Conservation (phyloP, 1,140 invertebrate genomes). For the Zaprionus camerounensis region DNA sequence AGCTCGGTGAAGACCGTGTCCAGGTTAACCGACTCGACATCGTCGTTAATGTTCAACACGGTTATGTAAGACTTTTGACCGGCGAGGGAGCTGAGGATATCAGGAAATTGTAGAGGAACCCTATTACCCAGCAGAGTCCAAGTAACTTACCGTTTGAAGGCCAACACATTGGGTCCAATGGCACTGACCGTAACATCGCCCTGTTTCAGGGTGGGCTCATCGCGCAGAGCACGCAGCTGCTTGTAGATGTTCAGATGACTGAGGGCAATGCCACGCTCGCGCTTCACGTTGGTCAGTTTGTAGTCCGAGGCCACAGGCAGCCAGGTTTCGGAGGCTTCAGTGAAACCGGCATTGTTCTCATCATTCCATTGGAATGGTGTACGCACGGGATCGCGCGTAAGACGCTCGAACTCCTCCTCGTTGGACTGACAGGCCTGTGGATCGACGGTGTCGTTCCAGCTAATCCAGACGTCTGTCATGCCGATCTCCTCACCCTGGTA, state of each 20-base stretch:
- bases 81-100: slow-evolving; percentile 47
- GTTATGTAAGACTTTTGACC: slow-evolving; percentile 65
- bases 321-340: slow-evolving; percentile 87
- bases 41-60: slow-evolving; percentile 68
- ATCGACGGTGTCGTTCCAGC: slow-evolving; percentile 85
- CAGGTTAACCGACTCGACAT: slow-evolving; percentile 70
- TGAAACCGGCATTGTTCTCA: slow-evolving; percentile 86
- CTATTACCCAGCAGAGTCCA: background rate
- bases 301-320: slow-evolving; percentile 87
- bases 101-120: background rate
- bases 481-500: slow-evolving; percentile 93
- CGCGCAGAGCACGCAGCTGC: slow-evolving; percentile 66
- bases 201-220: slow-evolving; percentile 72
- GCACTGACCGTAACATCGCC: slow-evolving; percentile 79
- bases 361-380: slow-evolving; percentile 90
- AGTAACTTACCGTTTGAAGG: slow-evolving; percentile 84
- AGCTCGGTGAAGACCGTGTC: slow-evolving; percentile 59
- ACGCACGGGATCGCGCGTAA: slow-evolving; percentile 86
- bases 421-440: slow-evolving; percentile 81
- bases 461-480: slow-evolving; percentile 88
- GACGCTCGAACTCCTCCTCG: slow-evolving; percentile 67
- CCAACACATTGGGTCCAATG: slow-evolving; percentile 84
- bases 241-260: slow-evolving; percentile 83
- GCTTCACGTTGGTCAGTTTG: slow-evolving; percentile 85
- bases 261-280: slow-evolving; percentile 74